Evolutionary conservation across 1,140 invertebrate genomes (phyloP), one percentile per base, ranked within the genome.

Genomic region (Samia ricini): DNA sequence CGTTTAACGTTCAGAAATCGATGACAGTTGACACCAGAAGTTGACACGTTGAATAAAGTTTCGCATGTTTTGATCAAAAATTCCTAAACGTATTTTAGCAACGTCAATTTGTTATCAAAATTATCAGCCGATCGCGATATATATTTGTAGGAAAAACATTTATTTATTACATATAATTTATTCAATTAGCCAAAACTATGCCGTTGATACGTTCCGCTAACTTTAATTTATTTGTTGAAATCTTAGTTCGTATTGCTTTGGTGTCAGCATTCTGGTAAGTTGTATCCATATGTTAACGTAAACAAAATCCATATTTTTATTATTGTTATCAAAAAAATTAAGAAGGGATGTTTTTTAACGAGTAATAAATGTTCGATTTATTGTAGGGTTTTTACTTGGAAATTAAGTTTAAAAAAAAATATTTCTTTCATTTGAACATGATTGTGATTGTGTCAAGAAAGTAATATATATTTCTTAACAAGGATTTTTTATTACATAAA

Each of bases 231-330:
- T 83, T 88, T 50, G 63, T 87, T n/a, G 87, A 89, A 66, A 85
- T 89, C n/a, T 54, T 81, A 15, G 62, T 89, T 29, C 72, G 87
- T 5, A 78, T 89, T 4, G 58, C 67, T 8, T 70, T 89, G 48
- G 23, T 89, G 8, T 81, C 85, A 20, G 71, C 78, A 52, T 89
- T 88, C 72, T 88, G 87, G 87, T 89, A 79, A 85, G 79, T 69
- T 49, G 8, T 2, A 8, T 50, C 65, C 79, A 82, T 88, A 85
- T 85, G 77, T 49, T 49, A 22, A 23, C 19, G 51, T 52, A 42
- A 42, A 42, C 15, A 42, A 42, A 42, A 42, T 42, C n/a, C 7
- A n/a, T 12, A 42, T 15, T 42, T 42, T 42, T 42, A 42, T 42
- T 42, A 15, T 12, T 42, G 4, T 1, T 42, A 15, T 15, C 10